Base-by-base conservation (phyloP, 2,113 vertebrate species). In the Piliocolobus tephrosceles region DNA sequence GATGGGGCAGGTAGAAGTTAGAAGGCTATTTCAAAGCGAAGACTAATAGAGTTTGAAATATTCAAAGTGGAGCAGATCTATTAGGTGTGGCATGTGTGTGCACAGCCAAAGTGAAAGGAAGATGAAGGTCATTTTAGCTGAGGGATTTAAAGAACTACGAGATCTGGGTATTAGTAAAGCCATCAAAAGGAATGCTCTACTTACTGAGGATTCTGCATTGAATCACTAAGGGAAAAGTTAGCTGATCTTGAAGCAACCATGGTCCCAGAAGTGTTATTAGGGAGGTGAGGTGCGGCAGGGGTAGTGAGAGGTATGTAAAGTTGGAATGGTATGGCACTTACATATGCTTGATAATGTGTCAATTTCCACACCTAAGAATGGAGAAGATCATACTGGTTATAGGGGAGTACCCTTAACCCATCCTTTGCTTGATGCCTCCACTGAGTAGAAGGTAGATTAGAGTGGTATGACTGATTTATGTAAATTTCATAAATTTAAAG, bases 21-120 rank as follows among this genome's bases (percentile, higher is more conserved):
- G 82, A 68, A 72, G 64, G 66, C 86, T 22, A 9, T 76, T 91
- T 84, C 68, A 32, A 89, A 94, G 32, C 57, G 58, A 80, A 95
- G 40, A n/a, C 91, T 80, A 57, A 91, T 30, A 16, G 87, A 82
- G 80, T 96, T 38, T 91, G 96, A 94, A 93, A 94, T 35, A 6
- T 1, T 43, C 23, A 35, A 87, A 88, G 76, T 43, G 76, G 91
- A 90, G 38, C 75, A 68, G 87, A 64, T 87, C 95, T 93, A 73
- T 81, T 43, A 92, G 79, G 84, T 81, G 57, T 78, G 96, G 83
- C 80, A 5, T 73, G 75, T 85, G 78, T 94, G 85, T 32, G 55
- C 73, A 82, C 66, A 61, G 93, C 52, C 38, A 12, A 93, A 35
- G 72, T 52, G 47, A 38, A 76, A 40, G 52, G 79, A 91, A 64